Evolutionary conservation across 2,113 vertebrate species (phyloP).

Genomic region (Narcine bancroftii): DNA sequence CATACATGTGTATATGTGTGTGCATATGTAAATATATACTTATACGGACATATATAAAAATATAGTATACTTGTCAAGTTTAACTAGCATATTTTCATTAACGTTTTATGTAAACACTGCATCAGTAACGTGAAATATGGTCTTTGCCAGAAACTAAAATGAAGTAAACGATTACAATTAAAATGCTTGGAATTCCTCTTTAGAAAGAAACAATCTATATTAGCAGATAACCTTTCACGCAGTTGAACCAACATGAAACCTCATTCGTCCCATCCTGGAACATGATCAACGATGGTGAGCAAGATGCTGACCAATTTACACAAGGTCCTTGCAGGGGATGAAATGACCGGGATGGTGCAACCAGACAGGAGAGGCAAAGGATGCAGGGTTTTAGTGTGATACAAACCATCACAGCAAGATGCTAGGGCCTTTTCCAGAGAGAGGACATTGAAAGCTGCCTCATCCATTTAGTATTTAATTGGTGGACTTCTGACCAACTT

Average conservation of each 20-base stretch:
- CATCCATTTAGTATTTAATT: not conserved
- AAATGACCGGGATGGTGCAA: not conserved
- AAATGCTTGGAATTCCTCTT: not conserved
- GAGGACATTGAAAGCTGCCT: rapidly evolving
- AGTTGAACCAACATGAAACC: rapidly evolving
- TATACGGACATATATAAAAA: no score
- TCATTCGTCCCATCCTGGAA: no score
- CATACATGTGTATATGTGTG: no score
- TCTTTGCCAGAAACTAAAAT: not conserved
- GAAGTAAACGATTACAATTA: not conserved
- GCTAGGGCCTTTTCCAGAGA: not conserved
- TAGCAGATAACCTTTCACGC: not conserved
- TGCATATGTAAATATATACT: no score
- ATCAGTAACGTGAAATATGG: not conserved
- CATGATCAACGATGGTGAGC: not conserved
- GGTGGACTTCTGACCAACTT: not conserved
- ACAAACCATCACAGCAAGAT: not conserved
- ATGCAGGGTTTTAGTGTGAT: not conserved
- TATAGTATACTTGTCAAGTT: no score
- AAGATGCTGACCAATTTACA: not conserved
- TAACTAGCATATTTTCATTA: not conserved
- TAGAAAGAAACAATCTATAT: not conserved
- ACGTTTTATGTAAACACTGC: no score
- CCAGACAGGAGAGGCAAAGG: not conserved
- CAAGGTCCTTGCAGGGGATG: not conserved